phyloP scores from a whole-genome alignment of 1,140 invertebrate genomes.

The Mizuhopecten yessoensis region DNA sequence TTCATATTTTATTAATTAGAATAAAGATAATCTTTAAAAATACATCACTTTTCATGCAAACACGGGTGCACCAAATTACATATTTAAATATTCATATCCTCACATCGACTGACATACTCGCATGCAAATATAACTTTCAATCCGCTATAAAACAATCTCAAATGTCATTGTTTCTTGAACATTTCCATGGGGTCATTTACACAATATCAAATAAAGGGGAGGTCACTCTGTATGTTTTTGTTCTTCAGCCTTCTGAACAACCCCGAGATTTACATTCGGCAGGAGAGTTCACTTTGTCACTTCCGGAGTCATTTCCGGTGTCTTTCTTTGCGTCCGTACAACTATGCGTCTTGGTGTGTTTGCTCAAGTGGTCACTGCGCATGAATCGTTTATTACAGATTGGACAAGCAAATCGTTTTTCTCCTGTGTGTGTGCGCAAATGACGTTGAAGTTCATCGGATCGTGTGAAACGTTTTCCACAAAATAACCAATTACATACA shows the following conservation, averaged over 20 bases:
- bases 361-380: constrained; percentile 87
- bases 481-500: constrained; percentile 93
- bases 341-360: constrained; percentile 82
- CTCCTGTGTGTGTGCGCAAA: constrained; percentile 95
- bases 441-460: constrained; percentile 97
- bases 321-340: constrained; percentile 68
- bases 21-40: background rate
- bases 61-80: constrained; percentile 1
- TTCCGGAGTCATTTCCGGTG: constrained; percentile 70
- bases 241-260: background rate
- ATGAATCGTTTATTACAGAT: constrained; percentile 96
- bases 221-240: background rate
- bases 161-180: background rate
- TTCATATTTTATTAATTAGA: constrained; percentile 33
- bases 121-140: background rate
- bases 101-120: background rate
- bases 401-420: constrained; percentile 96
- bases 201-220: background rate
- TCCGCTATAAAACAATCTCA: background rate
- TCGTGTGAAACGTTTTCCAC: constrained; percentile 94
- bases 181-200: background rate
- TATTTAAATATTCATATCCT: background rate
- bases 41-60: constrained; percentile 19
- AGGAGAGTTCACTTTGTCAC: constrained; percentile 65
- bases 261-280: background rate